Conservation (phyloP, 2,113 vertebrate genomes). For the Sphaerodactylus townsendi region DNA sequence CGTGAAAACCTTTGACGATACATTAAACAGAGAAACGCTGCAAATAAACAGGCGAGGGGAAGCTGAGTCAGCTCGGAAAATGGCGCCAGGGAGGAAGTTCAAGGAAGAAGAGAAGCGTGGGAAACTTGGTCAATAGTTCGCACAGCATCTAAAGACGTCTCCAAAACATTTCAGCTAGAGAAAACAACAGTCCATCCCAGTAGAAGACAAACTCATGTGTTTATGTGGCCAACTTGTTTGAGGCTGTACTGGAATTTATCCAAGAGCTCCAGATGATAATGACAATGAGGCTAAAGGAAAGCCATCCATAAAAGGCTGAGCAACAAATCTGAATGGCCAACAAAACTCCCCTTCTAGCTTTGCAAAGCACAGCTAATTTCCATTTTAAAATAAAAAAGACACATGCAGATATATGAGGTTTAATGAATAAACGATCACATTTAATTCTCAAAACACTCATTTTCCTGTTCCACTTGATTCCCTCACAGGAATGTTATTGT, state of each 20-base stretch:
- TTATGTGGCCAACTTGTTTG: background rate
- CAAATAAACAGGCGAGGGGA: too few relatives aligned
- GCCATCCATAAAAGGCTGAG: constrained; percentile 66
- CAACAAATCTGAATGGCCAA: constrained; percentile 39
- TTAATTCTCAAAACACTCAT: constrained; percentile 54
- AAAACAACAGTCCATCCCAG: too few relatives aligned
- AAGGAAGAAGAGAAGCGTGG: too few relatives aligned
- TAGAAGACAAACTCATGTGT: too few relatives aligned
- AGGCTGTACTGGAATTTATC: background rate
- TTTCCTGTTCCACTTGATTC: constrained; percentile 65
- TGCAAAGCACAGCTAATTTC: constrained; percentile 56
- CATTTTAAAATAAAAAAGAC: constrained; percentile 20
- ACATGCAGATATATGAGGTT: constrained; percentile 45
- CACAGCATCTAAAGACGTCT: too few relatives aligned
- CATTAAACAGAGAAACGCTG: too few relatives aligned
- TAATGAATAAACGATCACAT: constrained; percentile 49
- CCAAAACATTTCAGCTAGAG: too few relatives aligned
- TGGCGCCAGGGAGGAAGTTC: too few relatives aligned
- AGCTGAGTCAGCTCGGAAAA: too few relatives aligned
- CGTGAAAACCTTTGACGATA: too few relatives aligned
- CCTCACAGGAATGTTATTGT: constrained; percentile 69
- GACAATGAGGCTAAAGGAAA: constrained; percentile 29
- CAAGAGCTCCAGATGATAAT: constrained; percentile 40
- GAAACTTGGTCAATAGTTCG: too few relatives aligned
- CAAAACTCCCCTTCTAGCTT: constrained; percentile 30